Conservation (phyloP, 1,140 invertebrate species). For the Hesperophylax magnus region DNA sequence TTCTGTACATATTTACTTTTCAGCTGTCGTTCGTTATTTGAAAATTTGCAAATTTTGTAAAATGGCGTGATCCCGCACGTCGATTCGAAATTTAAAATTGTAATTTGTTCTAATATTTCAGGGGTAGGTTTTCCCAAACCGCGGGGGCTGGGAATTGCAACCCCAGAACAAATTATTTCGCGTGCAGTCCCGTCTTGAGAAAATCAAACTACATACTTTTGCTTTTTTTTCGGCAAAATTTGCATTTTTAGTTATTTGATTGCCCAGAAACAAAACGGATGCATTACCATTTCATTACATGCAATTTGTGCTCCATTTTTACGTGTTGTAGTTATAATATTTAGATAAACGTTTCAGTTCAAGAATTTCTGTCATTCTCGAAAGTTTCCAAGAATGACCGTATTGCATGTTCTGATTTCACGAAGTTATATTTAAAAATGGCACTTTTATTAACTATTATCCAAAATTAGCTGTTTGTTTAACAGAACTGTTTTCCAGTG, state of each 20-base stretch:
- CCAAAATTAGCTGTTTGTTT: no score
- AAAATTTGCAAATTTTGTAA: neutral
- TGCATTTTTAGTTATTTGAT: conserved; percentile 51
- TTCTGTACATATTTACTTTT: no score
- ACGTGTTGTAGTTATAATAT: conserved; percentile 24
- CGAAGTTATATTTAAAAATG: no score
- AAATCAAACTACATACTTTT: conserved; percentile 28
- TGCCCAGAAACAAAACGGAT: conserved; percentile 52
- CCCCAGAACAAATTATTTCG: conserved; percentile 43
- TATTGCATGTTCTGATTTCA: neutral
- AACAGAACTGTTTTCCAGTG: no score
- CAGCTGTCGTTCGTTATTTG: no score
- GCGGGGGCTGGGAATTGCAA: conserved; percentile 12
- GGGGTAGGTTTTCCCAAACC: conserved; percentile 16
- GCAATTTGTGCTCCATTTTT: conserved; percentile 48
- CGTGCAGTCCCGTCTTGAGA: conserved; percentile 38
- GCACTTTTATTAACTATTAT: no score
- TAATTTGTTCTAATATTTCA: conserved; percentile 18
- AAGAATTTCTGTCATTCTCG: conserved; percentile 2
- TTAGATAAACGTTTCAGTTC: conserved; percentile 4
- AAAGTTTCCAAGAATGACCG: neutral
- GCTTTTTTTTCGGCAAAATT: conserved; percentile 33
- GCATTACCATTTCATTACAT: conserved; percentile 55
- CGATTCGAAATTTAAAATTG: conserved; percentile 22
- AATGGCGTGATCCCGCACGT: conserved; percentile 5